Evolutionary conservation across 2,113 vertebrate genomes (phyloP).

Genomic region (Pterocles orientalis): DNA sequence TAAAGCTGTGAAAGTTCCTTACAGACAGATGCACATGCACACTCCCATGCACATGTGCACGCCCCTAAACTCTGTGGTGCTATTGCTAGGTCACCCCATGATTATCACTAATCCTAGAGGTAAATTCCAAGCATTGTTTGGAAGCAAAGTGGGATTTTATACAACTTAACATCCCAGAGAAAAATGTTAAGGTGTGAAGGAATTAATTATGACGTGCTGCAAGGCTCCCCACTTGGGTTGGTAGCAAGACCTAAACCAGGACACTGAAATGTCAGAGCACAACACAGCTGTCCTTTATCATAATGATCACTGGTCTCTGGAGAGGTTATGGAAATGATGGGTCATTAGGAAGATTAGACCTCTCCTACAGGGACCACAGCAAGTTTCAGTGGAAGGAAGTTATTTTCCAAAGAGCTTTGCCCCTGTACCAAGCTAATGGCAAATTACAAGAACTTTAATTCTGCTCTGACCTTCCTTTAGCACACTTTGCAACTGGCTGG

Average conservation of each 20-base stretch:
- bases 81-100: neutral
- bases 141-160: neutral
- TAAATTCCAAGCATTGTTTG: neutral
- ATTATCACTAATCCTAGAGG: neutral
- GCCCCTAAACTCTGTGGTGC: neutral
- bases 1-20: neutral
- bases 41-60: fast-evolving
- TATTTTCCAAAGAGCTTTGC: neutral
- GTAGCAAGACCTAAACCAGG: neutral
- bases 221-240: neutral
- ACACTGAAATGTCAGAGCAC: neutral
- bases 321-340: neutral
- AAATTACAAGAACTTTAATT: neutral
- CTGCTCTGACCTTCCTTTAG: neutral
- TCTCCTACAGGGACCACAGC: neutral
- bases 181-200: neutral
- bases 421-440: neutral
- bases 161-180: neutral
- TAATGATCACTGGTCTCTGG: neutral
- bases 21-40: neutral
- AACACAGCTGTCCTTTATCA: neutral
- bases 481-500: neutral
- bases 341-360: neutral
- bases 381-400: neutral
- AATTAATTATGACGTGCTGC: neutral